Percentiles rank a stretch among this genome's conserved stretches.
Conservation (phyloP, 2,113 vertebrate genomes). For the Sinosuthora webbiana region DNA sequence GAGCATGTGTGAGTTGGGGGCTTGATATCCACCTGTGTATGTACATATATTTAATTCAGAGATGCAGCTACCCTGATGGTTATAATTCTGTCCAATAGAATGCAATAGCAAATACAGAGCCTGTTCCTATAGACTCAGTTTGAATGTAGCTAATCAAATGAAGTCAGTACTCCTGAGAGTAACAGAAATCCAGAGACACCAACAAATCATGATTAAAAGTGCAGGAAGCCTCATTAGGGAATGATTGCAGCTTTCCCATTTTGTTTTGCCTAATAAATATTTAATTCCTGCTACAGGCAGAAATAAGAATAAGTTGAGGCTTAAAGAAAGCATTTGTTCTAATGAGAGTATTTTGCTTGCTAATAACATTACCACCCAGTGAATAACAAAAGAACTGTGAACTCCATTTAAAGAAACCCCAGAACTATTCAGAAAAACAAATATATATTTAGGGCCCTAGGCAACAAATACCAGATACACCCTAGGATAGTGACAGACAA, state of each 20-base stretch:
- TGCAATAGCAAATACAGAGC: neutral
- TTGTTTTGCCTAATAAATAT: slow-evolving; percentile 34
- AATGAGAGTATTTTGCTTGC: neutral
- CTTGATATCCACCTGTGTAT: neutral
- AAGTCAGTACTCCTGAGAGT: neutral
- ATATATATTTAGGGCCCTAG: neutral
- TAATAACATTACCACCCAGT: neutral
- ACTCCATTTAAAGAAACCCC: neutral
- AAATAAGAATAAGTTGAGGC: neutral
- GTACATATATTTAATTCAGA: neutral
- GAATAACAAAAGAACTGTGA: neutral
- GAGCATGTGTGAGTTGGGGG: neutral
- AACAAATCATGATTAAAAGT: neutral
- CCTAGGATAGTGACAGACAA: neutral
- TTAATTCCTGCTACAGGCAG: neutral
- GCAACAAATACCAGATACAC: neutral
- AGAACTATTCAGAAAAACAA: neutral
- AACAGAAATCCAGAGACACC: neutral
- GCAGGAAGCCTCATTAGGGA: neutral
- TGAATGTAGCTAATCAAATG: neutral
- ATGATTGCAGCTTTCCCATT: neutral
- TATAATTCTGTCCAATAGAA: neutral
- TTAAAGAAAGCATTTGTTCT: neutral
- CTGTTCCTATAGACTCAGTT: neutral
- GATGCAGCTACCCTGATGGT: neutral